These are phyloP conservation scores for Anhinga rufa DNA, from an alignment of 2,113 vertebrate genomes.

Conservation along the genomic window DNA sequence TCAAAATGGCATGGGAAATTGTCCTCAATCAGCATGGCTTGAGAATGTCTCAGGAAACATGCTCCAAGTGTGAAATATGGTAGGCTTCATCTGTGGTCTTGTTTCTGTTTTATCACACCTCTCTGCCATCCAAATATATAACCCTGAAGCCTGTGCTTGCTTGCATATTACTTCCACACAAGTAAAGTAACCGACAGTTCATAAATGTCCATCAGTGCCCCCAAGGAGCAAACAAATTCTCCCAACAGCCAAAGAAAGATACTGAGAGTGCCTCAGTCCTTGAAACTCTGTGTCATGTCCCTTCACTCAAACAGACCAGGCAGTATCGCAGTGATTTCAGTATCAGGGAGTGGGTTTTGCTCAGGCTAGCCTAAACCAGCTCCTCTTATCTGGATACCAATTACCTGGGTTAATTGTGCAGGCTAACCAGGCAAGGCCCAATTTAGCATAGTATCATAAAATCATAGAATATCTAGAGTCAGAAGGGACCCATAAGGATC, in stretches of 20 bases:
- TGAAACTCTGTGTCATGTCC: background rate
- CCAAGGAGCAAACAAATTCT: background rate
- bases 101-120: background rate
- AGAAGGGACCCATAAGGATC: background rate
- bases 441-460: too few species aligned
- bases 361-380: background rate
- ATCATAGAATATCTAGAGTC: background rate
- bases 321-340: background rate
- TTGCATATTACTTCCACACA: background rate
- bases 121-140: background rate
- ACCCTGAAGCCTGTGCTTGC: background rate
- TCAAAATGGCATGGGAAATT: background rate
- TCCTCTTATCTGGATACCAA: background rate
- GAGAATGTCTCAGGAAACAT: background rate
- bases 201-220: background rate
- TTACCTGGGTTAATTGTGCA: background rate
- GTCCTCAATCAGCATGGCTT: background rate
- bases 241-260: background rate
- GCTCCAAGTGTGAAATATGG: background rate
- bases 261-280: background rate
- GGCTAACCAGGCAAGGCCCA: background rate
- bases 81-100: background rate
- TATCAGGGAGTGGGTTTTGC: background rate
- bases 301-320: background rate
- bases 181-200: background rate